Evolutionary conservation across 2,888 invertebrate genomes (phyloP).

Genomic region (Chromoteleia sp.): DNA sequence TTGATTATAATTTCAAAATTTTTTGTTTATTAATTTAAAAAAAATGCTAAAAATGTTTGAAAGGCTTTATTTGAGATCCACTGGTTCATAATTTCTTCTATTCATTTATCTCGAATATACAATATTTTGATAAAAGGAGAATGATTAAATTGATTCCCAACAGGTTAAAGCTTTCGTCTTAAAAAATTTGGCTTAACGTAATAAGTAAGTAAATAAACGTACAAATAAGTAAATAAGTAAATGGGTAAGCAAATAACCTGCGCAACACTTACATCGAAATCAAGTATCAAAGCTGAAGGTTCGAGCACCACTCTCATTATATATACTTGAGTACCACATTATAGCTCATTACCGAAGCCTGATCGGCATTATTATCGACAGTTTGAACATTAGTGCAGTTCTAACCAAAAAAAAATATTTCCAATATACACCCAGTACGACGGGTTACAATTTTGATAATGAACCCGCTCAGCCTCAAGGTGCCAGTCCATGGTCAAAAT

Average conservation of each 20-base stretch:
- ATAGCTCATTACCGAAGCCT: conserved; percentile 83
- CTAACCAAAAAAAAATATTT: conserved; percentile 77
- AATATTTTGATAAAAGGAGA: too few relatives aligned
- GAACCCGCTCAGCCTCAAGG: conserved; percentile 69
- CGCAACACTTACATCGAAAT: conserved; percentile 60
- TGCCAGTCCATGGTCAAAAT: conserved; percentile 79
- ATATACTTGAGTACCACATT: conserved; percentile 83
- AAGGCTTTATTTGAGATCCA: too few relatives aligned
- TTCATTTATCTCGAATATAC: too few relatives aligned
- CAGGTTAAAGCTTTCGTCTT: too few relatives aligned
- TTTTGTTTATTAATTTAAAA: too few relatives aligned
- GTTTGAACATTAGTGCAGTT: conserved; percentile 63
- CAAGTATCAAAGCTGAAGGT: conserved; percentile 64
- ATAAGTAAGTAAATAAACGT: conserved; percentile 63
- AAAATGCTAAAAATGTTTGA: too few relatives aligned
- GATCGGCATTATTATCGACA: conserved; percentile 82
- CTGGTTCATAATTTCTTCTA: too few relatives aligned
- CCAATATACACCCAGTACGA: conserved; percentile 76
- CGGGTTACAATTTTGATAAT: conserved; percentile 67
- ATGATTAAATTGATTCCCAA: too few relatives aligned
- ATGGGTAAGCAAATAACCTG: conserved; percentile 73
- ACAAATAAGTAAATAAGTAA: conserved; percentile 80
- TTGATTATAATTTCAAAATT: too few relatives aligned
- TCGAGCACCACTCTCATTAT: conserved; percentile 81
- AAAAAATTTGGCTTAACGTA: conserved; percentile 7